These are phyloP conservation scores for Syngnathus rostellatus DNA, from an alignment of 2,797 vertebrate genomes.

Conservation along the genomic window DNA sequence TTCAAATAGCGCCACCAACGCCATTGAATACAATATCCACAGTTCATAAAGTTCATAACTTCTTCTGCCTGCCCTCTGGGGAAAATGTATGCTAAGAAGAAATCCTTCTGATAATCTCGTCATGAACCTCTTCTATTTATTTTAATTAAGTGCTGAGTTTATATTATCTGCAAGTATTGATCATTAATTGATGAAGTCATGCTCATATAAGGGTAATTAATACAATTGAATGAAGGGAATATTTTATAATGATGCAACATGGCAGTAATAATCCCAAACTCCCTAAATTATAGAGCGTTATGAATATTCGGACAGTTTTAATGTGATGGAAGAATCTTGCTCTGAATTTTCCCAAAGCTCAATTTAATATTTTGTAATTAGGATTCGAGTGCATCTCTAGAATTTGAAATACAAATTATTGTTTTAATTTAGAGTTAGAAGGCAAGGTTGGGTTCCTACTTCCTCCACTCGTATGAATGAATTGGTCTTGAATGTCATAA, in stretches of 20 bases:
- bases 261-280: background rate
- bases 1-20: background rate
- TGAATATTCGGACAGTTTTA: background rate
- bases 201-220: background rate
- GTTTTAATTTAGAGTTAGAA: background rate
- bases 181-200: background rate
- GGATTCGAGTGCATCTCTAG: too few relatives aligned
- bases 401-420: too few relatives aligned
- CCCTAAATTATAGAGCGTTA: background rate
- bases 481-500: background rate
- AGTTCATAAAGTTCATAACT: background rate
- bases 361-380: background rate
- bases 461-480: background rate
- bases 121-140: background rate
- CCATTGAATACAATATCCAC: background rate
- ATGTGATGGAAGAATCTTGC: background rate
- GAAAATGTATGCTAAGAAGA: background rate
- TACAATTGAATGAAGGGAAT: background rate
- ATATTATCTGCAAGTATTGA: background rate
- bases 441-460: background rate
- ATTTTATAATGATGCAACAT: background rate
- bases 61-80: background rate
- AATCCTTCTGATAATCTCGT: background rate
- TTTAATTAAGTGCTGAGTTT: background rate
- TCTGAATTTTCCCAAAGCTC: background rate